phyloP scores from a whole-genome alignment of 2,113 vertebrate species.

The Oryctolagus cuniculus region DNA sequence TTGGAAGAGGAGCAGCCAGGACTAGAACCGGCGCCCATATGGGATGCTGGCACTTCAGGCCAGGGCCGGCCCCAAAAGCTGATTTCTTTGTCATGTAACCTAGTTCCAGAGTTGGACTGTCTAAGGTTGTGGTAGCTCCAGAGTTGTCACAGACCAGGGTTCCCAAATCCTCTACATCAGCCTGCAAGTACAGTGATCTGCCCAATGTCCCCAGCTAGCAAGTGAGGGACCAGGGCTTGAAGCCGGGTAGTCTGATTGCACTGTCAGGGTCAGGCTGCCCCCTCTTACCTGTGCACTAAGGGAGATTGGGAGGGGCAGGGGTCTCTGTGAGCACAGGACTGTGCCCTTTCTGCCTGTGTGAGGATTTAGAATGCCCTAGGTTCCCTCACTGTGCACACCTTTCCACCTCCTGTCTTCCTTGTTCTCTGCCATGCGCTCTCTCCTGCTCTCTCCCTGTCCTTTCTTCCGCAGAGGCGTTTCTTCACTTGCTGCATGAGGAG shows the following conservation, averaged over 20 bases:
- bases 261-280: too few relatives aligned
- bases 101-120: background rate
- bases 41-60: too few relatives aligned
- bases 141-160: background rate
- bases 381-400: background rate
- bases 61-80: too few relatives aligned
- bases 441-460: background rate
- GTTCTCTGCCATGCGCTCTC: background rate
- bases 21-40: too few relatives aligned
- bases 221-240: too few relatives aligned
- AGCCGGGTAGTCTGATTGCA: background rate
- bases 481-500: background rate
- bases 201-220: background rate
- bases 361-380: fast-evolving
- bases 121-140: background rate
- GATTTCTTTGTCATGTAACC: background rate
- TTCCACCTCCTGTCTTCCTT: background rate
- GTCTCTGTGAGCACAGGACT: background rate
- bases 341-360: background rate
- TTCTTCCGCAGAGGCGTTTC: background rate
- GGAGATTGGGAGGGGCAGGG: background rate
- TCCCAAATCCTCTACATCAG: background rate
- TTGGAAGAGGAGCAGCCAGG: too few relatives aligned
- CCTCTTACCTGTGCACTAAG: too few relatives aligned
- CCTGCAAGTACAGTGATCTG: background rate